Conservation (phyloP, 2,113 vertebrate genomes). For the Brachirus orientalis region DNA sequence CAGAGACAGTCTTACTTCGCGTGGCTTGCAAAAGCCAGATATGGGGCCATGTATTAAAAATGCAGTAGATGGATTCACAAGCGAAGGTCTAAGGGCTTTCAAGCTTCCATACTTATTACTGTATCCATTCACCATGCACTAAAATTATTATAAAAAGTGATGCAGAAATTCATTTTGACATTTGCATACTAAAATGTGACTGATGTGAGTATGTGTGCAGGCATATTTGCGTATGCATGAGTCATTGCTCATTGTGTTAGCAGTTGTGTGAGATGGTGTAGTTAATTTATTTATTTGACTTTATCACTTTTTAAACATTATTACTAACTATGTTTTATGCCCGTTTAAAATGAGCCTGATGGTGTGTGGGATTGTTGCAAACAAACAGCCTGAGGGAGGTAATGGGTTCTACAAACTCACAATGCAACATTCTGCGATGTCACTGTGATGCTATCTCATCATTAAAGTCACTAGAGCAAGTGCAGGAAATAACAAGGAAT, state of each 20-base stretch:
- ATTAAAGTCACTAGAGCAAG: not conserved
- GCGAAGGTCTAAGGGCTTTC: constrained; percentile 14
- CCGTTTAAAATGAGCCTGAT: no score
- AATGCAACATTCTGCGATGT: not conserved
- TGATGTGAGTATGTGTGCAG: not conserved
- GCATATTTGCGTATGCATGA: not conserved
- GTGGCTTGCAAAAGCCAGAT: constrained; percentile 15
- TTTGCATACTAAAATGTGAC: constrained; percentile 25
- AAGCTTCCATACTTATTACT: constrained; percentile 36
- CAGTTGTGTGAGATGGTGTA: constrained; percentile 4
- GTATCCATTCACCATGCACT: constrained; percentile 20
- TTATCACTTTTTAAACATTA: constrained; percentile 17
- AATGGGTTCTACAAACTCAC: not conserved
- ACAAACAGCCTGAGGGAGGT: not conserved
- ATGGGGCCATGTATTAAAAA: constrained; percentile 40
- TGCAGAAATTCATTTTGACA: constrained; percentile 10
- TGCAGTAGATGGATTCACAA: constrained; percentile 43
- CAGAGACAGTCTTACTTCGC: constrained; percentile 3
- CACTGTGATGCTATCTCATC: not conserved
- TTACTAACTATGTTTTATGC: not conserved
- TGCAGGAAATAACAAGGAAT: no score
- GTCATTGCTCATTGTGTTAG: not conserved
- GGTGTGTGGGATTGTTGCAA: not conserved
- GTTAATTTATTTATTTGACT: constrained; percentile 26
- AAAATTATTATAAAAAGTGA: constrained; percentile 12